phyloP scores from a whole-genome alignment of 2,797 vertebrate genomes.

The Aulostomus chinensis region DNA sequence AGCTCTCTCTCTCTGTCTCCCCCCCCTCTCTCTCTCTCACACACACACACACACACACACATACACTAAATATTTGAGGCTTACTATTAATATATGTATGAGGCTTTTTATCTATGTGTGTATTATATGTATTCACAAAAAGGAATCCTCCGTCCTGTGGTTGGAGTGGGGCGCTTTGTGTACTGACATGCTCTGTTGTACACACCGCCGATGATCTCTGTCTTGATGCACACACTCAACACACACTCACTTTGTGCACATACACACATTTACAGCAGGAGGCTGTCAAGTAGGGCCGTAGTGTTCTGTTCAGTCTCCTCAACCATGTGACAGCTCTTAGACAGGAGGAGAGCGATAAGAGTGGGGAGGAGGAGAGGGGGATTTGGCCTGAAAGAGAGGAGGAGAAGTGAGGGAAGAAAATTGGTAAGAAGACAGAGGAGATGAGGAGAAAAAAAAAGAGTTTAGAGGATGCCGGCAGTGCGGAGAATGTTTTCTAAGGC shows the following conservation, averaged over 20 bases:
- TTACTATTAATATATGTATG: background rate
- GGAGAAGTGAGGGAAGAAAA: background rate
- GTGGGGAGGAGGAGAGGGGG: constrained; percentile 26
- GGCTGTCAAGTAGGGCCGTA: constrained; percentile 58
- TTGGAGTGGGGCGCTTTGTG: constrained; percentile 25
- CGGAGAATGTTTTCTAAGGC: constrained; percentile 4
- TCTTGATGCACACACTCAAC: constrained; percentile 13
- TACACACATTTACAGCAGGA: constrained; percentile 42
- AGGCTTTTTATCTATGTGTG: background rate
- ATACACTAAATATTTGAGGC: background rate
- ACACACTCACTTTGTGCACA: constrained; percentile 17
- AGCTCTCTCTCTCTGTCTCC: too few species aligned
- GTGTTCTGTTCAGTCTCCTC: constrained; percentile 60
- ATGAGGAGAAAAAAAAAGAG: background rate
- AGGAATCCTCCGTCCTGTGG: constrained; percentile 15
- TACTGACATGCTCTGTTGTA: constrained; percentile 37
- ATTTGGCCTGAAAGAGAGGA: background rate
- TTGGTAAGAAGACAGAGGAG: background rate
- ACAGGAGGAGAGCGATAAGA: constrained; percentile 55
- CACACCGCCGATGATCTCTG: constrained; percentile 39
- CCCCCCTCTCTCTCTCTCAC: constrained; percentile 1
- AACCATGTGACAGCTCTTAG: constrained; percentile 68
- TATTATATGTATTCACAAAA: background rate
- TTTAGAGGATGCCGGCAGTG: background rate
- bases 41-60: background rate